phyloP scores from a whole-genome alignment of 2,888 invertebrate species.

The Muschampia plurimacula region DNA sequence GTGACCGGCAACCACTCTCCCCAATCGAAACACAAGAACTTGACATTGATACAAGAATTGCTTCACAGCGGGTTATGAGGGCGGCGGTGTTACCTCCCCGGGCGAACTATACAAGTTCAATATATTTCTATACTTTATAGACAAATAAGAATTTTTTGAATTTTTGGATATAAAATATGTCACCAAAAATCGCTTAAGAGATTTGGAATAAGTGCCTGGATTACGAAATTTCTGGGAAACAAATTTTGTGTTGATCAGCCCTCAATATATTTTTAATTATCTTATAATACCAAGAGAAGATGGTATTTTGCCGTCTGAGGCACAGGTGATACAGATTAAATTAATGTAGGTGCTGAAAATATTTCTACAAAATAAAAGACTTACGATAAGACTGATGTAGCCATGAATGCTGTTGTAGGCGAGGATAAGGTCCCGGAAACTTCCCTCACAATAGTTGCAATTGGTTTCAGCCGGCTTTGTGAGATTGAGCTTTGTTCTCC shows the following conservation, averaged over 20 bases:
- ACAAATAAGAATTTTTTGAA: no score
- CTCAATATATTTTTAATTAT: neutral
- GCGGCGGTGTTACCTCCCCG: no score
- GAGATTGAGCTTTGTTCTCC: conserved; percentile 67
- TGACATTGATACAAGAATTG: no score
- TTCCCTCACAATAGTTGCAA: conserved; percentile 86
- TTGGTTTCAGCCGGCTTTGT: conserved; percentile 62
- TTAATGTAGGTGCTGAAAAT: neutral
- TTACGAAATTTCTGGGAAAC: neutral
- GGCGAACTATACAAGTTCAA: no score
- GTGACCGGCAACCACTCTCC: no score
- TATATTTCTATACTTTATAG: no score
- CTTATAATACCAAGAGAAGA: no score
- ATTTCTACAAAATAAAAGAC: conserved; percentile 53
- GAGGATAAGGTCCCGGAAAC: conserved; percentile 85
- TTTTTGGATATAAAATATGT: no score
- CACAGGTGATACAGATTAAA: no score
- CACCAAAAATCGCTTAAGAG: neutral
- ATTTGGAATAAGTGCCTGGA: neutral
- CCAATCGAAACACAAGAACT: no score
- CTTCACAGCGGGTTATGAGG: no score
- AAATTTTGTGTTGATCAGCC: neutral
- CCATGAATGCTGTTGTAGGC: conserved; percentile 92
- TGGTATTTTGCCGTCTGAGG: no score
- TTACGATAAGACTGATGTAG: conserved; percentile 92